These are phyloP conservation scores for Bucco capensis DNA, from an alignment of 2,113 vertebrate species.

Conservation along the genomic window DNA sequence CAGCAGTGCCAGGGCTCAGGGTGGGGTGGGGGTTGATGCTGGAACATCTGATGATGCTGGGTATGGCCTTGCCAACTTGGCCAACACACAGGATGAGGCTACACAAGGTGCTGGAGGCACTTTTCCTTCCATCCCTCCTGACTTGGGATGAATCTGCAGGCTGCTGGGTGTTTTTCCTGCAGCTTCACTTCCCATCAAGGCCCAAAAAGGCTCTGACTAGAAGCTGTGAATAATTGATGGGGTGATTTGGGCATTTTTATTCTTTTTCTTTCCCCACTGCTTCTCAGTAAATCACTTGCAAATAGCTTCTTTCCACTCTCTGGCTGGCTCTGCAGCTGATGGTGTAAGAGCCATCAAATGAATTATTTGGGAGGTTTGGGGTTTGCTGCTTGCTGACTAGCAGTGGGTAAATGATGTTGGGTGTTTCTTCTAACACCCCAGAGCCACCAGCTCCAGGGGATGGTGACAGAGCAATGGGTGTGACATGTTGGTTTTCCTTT, in stretches of 20 bases:
- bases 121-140: background rate
- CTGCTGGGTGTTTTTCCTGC: background rate
- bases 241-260: background rate
- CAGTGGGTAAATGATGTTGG: background rate
- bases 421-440: background rate
- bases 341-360: background rate
- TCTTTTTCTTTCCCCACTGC: background rate
- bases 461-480: background rate
- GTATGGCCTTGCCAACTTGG: background rate
- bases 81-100: background rate
- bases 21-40: background rate
- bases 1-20: background rate
- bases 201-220: background rate
- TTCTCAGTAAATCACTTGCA: background rate
- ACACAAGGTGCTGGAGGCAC: background rate
- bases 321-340: background rate
- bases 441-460: background rate
- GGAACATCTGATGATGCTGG: fast-evolving
- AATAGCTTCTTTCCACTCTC: background rate
- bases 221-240: background rate
- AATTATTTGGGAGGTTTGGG: background rate
- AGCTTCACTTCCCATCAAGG: background rate
- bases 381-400: background rate
- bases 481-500: background rate
- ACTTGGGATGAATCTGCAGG: background rate